Conservation (phyloP, 2,113 vertebrate species). For the Phyllostomus hastatus region DNA sequence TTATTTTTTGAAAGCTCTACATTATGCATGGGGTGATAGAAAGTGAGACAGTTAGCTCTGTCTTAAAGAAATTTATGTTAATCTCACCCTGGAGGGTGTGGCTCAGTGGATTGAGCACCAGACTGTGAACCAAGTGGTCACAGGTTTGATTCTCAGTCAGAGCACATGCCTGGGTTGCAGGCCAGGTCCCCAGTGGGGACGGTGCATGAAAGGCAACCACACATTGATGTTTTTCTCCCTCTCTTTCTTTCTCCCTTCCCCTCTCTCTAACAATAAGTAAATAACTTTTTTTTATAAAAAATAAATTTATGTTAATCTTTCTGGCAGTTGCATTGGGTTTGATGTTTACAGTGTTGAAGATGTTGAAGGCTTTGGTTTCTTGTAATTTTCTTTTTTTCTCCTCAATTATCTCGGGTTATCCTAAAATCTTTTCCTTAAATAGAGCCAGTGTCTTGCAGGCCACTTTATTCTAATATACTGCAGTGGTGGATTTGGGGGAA, state of each 20-base stretch:
- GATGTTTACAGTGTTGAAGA: background rate
- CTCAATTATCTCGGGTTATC: background rate
- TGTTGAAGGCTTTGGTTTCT: background rate
- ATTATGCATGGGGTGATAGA: background rate
- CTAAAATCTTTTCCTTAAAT: background rate
- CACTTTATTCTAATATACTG: background rate
- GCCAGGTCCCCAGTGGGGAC: too few relatives aligned
- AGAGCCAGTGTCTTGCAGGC: background rate
- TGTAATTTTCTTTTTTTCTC: background rate
- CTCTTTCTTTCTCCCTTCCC: too few relatives aligned
- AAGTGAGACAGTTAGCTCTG: background rate
- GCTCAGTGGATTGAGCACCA: too few relatives aligned
- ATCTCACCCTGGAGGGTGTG: background rate
- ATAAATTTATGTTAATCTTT: background rate
- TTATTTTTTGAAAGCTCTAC: background rate
- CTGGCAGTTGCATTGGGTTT: background rate
- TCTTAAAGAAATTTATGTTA: background rate
- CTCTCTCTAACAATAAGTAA: too few relatives aligned
- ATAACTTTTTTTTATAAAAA: too few relatives aligned
- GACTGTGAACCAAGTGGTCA: too few relatives aligned
- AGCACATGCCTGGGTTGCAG: too few relatives aligned
- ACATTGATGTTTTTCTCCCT: too few relatives aligned
- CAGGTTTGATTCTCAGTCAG: too few relatives aligned
- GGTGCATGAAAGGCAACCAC: too few relatives aligned
- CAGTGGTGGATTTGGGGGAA: background rate